Evolutionary conservation across 2,113 vertebrate species (phyloP), one percentile per base, ranked within the genome.

Genomic region (Morone saxatilis): DNA sequence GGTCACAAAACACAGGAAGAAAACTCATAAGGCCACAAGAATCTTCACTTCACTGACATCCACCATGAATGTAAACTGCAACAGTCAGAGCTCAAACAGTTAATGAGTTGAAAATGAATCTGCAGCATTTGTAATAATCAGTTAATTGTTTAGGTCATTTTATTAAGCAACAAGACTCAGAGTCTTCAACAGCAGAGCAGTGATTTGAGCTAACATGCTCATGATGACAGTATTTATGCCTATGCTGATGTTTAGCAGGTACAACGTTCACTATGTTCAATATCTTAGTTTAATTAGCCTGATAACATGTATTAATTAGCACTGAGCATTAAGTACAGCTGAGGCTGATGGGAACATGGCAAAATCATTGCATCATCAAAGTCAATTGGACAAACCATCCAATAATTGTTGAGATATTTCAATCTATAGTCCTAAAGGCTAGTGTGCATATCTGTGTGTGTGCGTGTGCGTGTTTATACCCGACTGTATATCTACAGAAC

Each of bases 401-500:
- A 22, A 4, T 10, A 56, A 8, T 9, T 43, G 38, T 7, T 36
- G 6, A 38, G 5, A 60, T 60, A 38, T 60, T 38, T 60, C 12
- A 31, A 41, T 41, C 8, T 53, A 0, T 41, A 40, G 47, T 16
- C 59, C 4, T 45, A 25, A 43, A 14, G 5, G 14, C 61, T 1
- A 4, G 17, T 12, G 50, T 73, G 40, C 22, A 20, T 17, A 17
- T 16, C 2, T 31, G 31, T 31, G 31, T 31, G 31, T 31, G 31
- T 31, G 31, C 31, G 4, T 20, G 51, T 65, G 48, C 6, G 16
- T 56, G 14, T 65, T 20, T 56, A 43, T 31, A 61, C 10, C 9
- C 11, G 0, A 38, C 51, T 73, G 25, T 45, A 4, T 61, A 7
- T 85, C 5, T n/a, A 65, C 71, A 81, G 13, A 86, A 51, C 9